A percentile compares a stretch with the other conserved stretches of the same genome.
phyloP scores from a whole-genome alignment of 2,113 vertebrate genomes.

The Seriola dumerili region DNA sequence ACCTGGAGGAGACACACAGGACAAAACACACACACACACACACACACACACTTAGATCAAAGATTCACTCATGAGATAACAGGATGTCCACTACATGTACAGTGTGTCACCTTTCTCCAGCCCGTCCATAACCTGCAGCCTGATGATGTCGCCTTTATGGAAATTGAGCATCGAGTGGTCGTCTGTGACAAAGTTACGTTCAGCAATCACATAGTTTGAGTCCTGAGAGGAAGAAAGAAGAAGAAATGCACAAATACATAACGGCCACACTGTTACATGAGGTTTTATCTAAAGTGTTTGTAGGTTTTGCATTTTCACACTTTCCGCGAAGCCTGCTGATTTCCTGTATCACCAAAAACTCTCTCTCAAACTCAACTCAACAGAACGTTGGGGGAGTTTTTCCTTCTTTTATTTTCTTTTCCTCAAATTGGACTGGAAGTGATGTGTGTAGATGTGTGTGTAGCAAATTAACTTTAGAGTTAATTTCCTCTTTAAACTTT shows the following conservation, averaged over 20 bases:
- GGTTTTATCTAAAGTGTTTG: background rate
- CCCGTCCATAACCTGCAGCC: conserved; percentile 89
- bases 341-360: too few relatives aligned
- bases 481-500: background rate
- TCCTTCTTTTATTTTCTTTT: too few relatives aligned
- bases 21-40: background rate
- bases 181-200: conserved; percentile 91
- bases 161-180: conserved; percentile 88
- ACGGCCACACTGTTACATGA: background rate
- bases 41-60: background rate
- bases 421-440: background rate
- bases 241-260: background rate
- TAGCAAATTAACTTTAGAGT: too few relatives aligned
- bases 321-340: background rate
- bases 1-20: conserved; percentile 80
- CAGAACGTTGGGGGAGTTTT: too few relatives aligned
- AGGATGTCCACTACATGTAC: background rate
- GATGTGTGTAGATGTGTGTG: background rate
- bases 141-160: conserved; percentile 97
- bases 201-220: conserved; percentile 94
- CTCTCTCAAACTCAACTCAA: too few relatives aligned
- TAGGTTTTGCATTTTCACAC: background rate
- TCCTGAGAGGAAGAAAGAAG: conserved; percentile 81
- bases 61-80: background rate
- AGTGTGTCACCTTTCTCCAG: conserved; percentile 86